Evolutionary conservation across 2,888 invertebrate genomes (phyloP), one percentile per base, ranked within the genome.

Genomic region (Drosophila basisetae): DNA sequence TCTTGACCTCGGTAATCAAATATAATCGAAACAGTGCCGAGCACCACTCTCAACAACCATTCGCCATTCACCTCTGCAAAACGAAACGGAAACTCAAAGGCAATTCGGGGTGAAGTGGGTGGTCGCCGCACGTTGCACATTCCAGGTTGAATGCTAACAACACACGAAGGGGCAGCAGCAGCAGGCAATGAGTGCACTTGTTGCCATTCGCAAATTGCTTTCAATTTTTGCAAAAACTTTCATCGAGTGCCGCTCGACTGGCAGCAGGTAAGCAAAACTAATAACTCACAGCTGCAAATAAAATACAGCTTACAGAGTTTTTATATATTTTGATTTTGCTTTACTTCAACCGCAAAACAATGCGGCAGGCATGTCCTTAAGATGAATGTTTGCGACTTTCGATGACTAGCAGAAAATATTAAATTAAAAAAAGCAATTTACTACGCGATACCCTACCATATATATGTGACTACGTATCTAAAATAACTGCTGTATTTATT

Each of bases 201-300:
- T 87, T 87, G 87, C 83, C 84, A 70, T 77, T 83, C 68, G 62
- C 55, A 75, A 75, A 80, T 70, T 74, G 83, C 69, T 75, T 89
- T 68, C 68, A 76, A 80, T 81, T 83, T 78, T 74, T 37, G 66
- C 68, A 76, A 80, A 81, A 75, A 59, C 55, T 75, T 82, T 78
- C 58, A 49, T 61, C 60, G 74, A 60, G 37, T 30, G 68, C 47
- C 60, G 66, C 41, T 9, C 50, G 62, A 50, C 62, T 67, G 62
- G 70, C 78, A 78, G 75, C 78, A 85, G 82, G 78, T 89, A 72
- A 68, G 28, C 71, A 58, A 73, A 75, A 74, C 78, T 70, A 75
- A 73, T 70, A 84, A 73, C 71, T 81, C 73, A 67, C 33, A 52
- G 59, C 61, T 60, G 52, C 31, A 71, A 73, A 73, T 71, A 55